Evolutionary conservation across 2,888 invertebrate genomes (phyloP).

Genomic region (Harpagoxenus sublaevis): DNA sequence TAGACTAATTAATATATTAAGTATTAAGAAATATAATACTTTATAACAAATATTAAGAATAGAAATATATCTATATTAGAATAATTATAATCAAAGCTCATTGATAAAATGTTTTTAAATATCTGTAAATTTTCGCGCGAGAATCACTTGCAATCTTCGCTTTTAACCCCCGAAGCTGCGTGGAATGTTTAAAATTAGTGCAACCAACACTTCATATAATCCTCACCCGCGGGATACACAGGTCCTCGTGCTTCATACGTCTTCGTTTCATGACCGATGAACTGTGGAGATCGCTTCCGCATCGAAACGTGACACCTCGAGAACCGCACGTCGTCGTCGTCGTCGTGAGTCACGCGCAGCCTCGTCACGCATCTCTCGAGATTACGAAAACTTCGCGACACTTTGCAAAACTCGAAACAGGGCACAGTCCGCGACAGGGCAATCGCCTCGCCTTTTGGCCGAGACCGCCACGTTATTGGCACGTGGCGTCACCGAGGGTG

Average conservation of each 20-base stretch:
- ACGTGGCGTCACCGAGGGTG: constrained; percentile 77
- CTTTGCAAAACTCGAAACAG: constrained; percentile 29
- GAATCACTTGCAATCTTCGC: background rate
- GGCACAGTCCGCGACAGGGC: constrained; percentile 60
- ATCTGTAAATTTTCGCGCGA: background rate
- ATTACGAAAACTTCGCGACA: constrained; percentile 38
- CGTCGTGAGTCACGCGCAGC: constrained; percentile 25
- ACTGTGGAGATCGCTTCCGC: background rate
- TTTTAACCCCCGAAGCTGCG: background rate
- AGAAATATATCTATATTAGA: no score
- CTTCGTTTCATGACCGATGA: constrained; percentile 49
- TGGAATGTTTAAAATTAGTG: background rate
- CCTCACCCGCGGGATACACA: constrained; percentile 55
- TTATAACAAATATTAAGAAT: no score
- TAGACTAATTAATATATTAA: background rate
- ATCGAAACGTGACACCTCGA: constrained; percentile 21
- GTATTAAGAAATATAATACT: background rate
- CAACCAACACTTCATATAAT: background rate
- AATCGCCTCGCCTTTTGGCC: constrained; percentile 57
- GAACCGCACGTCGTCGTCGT: constrained; percentile 48
- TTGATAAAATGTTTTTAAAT: background rate
- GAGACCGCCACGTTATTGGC: constrained; percentile 79
- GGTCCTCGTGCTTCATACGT: constrained; percentile 34
- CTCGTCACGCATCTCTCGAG: constrained; percentile 59
- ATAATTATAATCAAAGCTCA: background rate